phyloP scores from a whole-genome alignment of 1,140 invertebrate genomes.

The Monochamus saltuarius region DNA sequence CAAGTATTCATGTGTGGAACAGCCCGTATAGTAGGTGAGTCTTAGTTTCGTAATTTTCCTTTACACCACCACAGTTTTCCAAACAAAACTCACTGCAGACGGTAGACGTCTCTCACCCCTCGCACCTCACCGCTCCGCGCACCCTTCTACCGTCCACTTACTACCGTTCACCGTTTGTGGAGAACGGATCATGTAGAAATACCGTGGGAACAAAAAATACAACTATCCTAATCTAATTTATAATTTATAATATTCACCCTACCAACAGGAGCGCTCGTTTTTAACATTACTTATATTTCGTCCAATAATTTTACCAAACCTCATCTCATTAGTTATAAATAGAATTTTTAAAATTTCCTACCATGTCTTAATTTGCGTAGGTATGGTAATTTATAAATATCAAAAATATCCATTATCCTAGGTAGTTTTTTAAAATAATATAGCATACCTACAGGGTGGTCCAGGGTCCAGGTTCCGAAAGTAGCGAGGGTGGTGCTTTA shows the following conservation, averaged over 20 bases:
- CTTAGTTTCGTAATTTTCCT: slow-evolving; percentile 8
- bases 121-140: slow-evolving; percentile 15
- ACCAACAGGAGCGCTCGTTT: neutral
- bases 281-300: neutral
- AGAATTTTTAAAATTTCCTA: too few species aligned
- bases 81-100: slow-evolving; percentile 11
- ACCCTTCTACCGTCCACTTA: neutral
- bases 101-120: slow-evolving; percentile 11
- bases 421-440: too few species aligned
- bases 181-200: neutral
- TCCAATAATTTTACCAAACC: too few species aligned
- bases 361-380: too few species aligned
- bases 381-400: too few species aligned
- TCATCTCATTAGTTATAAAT: too few species aligned
- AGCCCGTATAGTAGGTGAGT: slow-evolving; percentile 69
- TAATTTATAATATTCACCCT: too few species aligned
- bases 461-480: too few species aligned
- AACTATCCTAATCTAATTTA: neutral
- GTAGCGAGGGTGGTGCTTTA: too few species aligned
- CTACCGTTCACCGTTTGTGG: neutral
- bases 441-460: too few species aligned
- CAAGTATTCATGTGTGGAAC: slow-evolving; percentile 82
- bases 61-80: slow-evolving; percentile 22
- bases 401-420: too few species aligned
- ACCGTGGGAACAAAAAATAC: slow-evolving; percentile 9